Evolutionary conservation across 2,888 invertebrate species (phyloP), one percentile per base, ranked within the genome.

Genomic region (Epirrhoe alternata): DNA sequence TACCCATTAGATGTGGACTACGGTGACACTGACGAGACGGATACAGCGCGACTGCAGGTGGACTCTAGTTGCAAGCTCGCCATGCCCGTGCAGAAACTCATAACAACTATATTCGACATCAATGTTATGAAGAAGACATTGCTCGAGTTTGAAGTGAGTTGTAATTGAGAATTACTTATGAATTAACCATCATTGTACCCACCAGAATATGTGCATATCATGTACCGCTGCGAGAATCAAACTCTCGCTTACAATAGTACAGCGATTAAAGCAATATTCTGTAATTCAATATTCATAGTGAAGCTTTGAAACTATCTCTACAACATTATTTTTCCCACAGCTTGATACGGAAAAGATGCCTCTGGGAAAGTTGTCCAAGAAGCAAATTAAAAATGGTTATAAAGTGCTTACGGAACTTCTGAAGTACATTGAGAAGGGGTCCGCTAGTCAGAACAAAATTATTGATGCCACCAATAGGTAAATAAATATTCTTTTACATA

Each of bases 261-360:
- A 24, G 24, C 24, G 24, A 24, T 24, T 3, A 24, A 2, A 24
- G 24, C 24, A 24, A 24, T 24, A 24, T 24, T 24, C 24, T 24
- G n/a, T n/a, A 8, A 5, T 24, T 8, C 4, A 51, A 30, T 51
- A 12, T 51, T 51, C 30, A 14, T 52, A 31, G 7, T 42, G 12
- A 42, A 12, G 4, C 12, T 53, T 33, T 16, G 12, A 52, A 35
- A 58, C 1, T 38, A 33, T 55, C 10, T 17, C 17, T 35, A 45
- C 14, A 12, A 35, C 6, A 10, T 35, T 6, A n/a, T 42, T n/a
- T 51, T 55, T 52, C 35, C 35, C 84, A 53, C 74, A 95, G 94
- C 93, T 99, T 75, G 99, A 99, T 86, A 95, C 97, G 77, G 98
- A 98, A 71, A 99, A 99, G 90, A 99, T 99, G 99, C 99, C 99